Conservation (phyloP, 2,113 vertebrate genomes). For the Pristiophorus japonicus region DNA sequence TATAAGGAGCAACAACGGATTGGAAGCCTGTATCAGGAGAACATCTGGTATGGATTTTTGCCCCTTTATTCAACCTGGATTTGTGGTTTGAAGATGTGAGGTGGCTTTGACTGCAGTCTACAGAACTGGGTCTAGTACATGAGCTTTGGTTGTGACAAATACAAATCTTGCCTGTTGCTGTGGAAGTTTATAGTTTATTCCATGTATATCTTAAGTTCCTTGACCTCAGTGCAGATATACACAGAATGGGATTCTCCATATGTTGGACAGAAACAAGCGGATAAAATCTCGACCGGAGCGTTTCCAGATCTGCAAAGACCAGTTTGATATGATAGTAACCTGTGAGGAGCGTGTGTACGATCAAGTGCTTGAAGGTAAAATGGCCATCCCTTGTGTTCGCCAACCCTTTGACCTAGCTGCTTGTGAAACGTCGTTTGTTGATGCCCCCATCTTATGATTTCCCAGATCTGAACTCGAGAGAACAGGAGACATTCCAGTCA, state of each 20-base stretch:
- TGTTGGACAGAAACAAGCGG: constrained; percentile 97
- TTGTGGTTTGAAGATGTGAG: neutral
- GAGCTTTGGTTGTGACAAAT: neutral
- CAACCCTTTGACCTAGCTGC: constrained; percentile 16
- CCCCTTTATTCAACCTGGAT: neutral
- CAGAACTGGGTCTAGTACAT: neutral
- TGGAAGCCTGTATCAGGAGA: neutral
- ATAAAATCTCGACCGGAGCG: constrained; percentile 91
- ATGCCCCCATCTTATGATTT: constrained; percentile 18
- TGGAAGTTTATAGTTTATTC: neutral
- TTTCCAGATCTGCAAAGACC: constrained; percentile 92
- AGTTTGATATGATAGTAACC: constrained; percentile 93
- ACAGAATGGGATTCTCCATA: constrained; percentile 96
- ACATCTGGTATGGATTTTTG: neutral
- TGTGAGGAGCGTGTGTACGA: constrained; percentile 97
- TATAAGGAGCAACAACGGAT: neutral
- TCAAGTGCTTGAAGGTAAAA: constrained; percentile 96
- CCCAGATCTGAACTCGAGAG: constrained; percentile 76
- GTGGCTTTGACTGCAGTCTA: neutral
- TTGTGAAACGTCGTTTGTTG: constrained; percentile 48
- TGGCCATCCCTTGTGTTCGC: constrained; percentile 37
- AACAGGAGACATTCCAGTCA: constrained; percentile 90
- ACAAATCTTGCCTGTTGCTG: neutral
- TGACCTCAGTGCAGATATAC: constrained; percentile 85
- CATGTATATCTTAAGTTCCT: constrained; percentile 58